A percentile compares a stretch with the other conserved stretches of the same genome.
phyloP scores from a whole-genome alignment of 1,140 invertebrate genomes.

The Saccostrea echinata region DNA sequence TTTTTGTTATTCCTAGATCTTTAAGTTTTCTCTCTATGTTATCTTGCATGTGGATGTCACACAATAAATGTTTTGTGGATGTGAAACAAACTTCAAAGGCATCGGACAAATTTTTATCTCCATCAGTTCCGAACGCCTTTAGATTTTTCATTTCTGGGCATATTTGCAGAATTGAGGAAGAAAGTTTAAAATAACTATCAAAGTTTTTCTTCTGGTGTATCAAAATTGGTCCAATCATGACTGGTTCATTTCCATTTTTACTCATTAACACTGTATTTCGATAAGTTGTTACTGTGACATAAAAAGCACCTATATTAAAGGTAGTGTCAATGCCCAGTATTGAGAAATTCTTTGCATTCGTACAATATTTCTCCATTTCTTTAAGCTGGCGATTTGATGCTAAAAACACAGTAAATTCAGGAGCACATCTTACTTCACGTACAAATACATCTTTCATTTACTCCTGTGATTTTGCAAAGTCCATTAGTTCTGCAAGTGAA shows the following conservation, averaged over 20 bases:
- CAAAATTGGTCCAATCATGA: conserved; percentile 9
- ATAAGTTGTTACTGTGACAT: background rate
- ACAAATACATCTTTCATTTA: too few species aligned
- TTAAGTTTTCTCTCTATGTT: conserved; percentile 36
- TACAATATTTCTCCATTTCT: conserved; percentile 15
- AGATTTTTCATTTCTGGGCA: background rate
- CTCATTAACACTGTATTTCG: background rate
- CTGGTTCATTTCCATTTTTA: background rate
- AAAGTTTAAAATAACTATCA: too few species aligned
- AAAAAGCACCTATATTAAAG: background rate
- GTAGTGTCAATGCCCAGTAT: background rate
- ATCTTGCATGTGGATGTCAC: conserved; percentile 29
- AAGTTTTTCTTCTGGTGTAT: too few species aligned
- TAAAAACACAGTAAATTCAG: conserved; percentile 17
- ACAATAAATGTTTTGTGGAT: conserved; percentile 19
- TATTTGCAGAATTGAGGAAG: background rate
- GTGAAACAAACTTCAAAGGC: conserved; percentile 8
- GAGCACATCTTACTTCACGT: background rate
- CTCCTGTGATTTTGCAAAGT: too few species aligned
- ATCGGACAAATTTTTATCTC: conserved; percentile 20
- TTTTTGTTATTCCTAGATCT: background rate
- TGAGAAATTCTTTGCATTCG: background rate
- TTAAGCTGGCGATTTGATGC: background rate
- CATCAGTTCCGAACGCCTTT: conserved; percentile 3
- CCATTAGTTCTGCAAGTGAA: too few species aligned